A percentile compares a stretch with the other conserved stretches of the same genome.
Evolutionary conservation across 2,797 vertebrate species (phyloP).

Genomic region (Phyllotis vaccarum): DNA sequence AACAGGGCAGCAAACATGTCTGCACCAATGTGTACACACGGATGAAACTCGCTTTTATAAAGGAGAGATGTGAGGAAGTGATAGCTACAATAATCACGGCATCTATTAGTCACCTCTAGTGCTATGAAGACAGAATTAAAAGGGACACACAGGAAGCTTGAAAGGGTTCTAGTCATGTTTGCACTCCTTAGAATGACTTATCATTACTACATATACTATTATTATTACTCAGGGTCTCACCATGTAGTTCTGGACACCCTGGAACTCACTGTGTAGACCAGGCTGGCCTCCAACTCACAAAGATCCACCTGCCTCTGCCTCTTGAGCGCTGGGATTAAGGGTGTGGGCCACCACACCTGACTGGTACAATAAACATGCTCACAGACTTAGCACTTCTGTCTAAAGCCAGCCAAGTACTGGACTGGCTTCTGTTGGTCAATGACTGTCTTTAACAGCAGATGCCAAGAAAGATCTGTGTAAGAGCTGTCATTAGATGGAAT

Average conservation of each 20-base stretch:
- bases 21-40: not conserved
- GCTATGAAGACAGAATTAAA: not conserved
- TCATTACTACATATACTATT: not conserved
- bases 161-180: not conserved
- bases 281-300: not conserved
- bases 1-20: not conserved
- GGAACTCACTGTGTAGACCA: not conserved
- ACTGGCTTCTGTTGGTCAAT: constrained; percentile 24
- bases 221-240: not conserved
- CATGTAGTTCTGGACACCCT: not conserved
- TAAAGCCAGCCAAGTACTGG: not conserved
- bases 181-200: constrained; percentile 19
- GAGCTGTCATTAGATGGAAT: constrained; percentile 29
- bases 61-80: constrained; percentile 6
- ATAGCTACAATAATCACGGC: not conserved
- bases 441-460: constrained; percentile 5
- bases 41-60: not conserved
- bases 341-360: fast-evolving
- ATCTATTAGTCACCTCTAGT: not conserved
- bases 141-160: not conserved
- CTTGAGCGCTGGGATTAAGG: not conserved
- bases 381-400: constrained; percentile 48
- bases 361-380: constrained; percentile 11
- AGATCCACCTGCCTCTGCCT: not conserved
- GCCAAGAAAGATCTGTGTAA: not conserved